phyloP scores from a whole-genome alignment of 2,888 invertebrate species.

The Leuctra nigra region DNA sequence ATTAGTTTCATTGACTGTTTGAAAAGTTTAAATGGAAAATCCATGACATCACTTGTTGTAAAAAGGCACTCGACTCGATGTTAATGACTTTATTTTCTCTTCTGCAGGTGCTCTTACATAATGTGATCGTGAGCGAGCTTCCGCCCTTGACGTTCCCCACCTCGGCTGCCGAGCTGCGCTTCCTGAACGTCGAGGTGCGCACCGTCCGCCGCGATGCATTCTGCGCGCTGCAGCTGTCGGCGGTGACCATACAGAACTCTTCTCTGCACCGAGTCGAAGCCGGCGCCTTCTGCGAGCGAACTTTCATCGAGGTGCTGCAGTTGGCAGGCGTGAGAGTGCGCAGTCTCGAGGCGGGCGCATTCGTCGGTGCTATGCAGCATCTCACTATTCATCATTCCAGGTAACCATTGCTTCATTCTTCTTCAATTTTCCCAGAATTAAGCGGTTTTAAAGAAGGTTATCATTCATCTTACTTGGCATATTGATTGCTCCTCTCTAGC shows the following conservation, averaged over 20 bases:
- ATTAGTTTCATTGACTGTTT: too few species aligned
- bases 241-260: slow-evolving; percentile 55
- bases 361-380: slow-evolving; percentile 56
- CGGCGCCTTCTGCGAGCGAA: slow-evolving; percentile 57
- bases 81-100: too few species aligned
- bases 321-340: slow-evolving; percentile 53
- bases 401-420: too few species aligned
- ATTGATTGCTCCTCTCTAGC: too few species aligned
- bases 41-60: too few species aligned
- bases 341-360: slow-evolving; percentile 49
- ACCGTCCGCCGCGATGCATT: slow-evolving; percentile 57
- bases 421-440: too few species aligned
- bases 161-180: slow-evolving; percentile 50
- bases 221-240: slow-evolving; percentile 55
- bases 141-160: slow-evolving; percentile 57
- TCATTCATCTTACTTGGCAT: too few species aligned
- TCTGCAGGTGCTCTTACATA: slow-evolving; percentile 56
- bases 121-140: slow-evolving; percentile 51
- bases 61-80: too few species aligned
- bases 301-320: slow-evolving; percentile 53
- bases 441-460: too few species aligned
- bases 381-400: slow-evolving; percentile 57
- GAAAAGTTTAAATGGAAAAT: too few species aligned
- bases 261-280: slow-evolving; percentile 52
- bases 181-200: slow-evolving; percentile 46